A percentile compares a stretch with the other conserved stretches of the same genome.
Evolutionary conservation across 92 coral and sea anemone species (phyloP).

Genomic region (Actinostola sp.): DNA sequence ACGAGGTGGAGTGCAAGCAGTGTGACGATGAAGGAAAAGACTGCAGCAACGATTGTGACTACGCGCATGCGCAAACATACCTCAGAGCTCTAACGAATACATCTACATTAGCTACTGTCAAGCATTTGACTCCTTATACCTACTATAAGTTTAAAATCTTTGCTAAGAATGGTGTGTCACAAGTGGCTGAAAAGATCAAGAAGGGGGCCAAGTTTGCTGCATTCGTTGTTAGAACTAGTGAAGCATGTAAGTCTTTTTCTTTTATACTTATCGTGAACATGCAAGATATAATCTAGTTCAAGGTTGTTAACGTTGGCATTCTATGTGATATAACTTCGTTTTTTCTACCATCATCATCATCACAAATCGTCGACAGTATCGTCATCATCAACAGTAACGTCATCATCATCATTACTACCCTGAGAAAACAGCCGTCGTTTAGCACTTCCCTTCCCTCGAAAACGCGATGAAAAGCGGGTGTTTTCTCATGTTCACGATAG

Average conservation of each 20-base stretch:
- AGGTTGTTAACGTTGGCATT: too few relatives aligned
- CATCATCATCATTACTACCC: neutral
- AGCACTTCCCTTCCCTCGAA: too few relatives aligned
- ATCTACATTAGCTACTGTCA: slow-evolving; percentile 51
- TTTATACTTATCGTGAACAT: neutral
- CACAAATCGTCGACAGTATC: too few relatives aligned
- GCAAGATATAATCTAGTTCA: too few relatives aligned
- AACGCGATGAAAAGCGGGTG: too few relatives aligned
- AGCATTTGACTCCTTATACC: slow-evolving; percentile 45
- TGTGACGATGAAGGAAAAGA: slow-evolving; percentile 23
- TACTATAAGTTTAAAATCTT: slow-evolving; percentile 53
- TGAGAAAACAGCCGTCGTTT: too few relatives aligned
- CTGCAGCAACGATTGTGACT: slow-evolving; percentile 45
- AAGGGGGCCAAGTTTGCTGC: slow-evolving; percentile 36
- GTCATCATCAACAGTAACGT: neutral
- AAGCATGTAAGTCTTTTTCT: slow-evolving; percentile 38
- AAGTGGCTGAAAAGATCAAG: slow-evolving; percentile 48
- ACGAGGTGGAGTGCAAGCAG: slow-evolving; percentile 58
- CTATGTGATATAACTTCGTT: too few relatives aligned
- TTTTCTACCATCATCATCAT: neutral
- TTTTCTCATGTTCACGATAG: too few relatives aligned
- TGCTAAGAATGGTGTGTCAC: slow-evolving; percentile 66
- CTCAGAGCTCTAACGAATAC: slow-evolving; percentile 14
- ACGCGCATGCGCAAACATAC: slow-evolving; percentile 33
- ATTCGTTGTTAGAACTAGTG: slow-evolving; percentile 47